These are phyloP conservation scores for Scotopteryx bipunctaria DNA, from an alignment of 2,888 invertebrate species.

Conservation along the genomic window DNA sequence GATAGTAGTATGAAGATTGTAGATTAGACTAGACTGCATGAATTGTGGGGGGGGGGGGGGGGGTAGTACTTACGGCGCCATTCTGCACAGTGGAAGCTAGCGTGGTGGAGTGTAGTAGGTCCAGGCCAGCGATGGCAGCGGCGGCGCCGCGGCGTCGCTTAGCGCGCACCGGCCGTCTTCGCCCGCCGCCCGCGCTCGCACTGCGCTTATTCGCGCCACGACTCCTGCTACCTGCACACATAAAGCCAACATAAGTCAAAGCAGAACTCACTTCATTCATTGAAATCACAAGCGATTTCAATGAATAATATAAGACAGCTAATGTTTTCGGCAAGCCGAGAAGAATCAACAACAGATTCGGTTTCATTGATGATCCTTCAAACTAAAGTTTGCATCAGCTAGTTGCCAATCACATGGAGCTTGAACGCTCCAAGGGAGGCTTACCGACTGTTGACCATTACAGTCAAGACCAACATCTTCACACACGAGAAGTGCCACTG, in stretches of 20 bases:
- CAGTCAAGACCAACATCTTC: background rate
- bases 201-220: constrained; percentile 74
- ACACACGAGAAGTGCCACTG: background rate
- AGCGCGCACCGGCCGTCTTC: constrained; percentile 63
- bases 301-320: background rate
- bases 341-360: background rate
- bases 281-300: background rate
- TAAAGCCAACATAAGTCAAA: background rate
- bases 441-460: background rate
- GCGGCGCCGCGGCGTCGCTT: constrained; percentile 72
- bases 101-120: constrained; percentile 94
- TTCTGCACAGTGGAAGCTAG: constrained; percentile 93
- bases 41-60: too few relatives aligned
- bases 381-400: background rate
- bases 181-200: constrained; percentile 75
- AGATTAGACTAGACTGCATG: too few relatives aligned
- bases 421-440: background rate
- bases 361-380: background rate
- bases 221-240: constrained; percentile 46
- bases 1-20: too few relatives aligned
- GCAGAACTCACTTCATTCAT: background rate
- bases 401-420: background rate
- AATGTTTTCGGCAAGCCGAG: background rate
- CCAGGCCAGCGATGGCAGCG: constrained; percentile 92
- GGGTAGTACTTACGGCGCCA: constrained; percentile 78